Conservation (phyloP, 2,797 vertebrate species). For the Acanthornis magna region DNA sequence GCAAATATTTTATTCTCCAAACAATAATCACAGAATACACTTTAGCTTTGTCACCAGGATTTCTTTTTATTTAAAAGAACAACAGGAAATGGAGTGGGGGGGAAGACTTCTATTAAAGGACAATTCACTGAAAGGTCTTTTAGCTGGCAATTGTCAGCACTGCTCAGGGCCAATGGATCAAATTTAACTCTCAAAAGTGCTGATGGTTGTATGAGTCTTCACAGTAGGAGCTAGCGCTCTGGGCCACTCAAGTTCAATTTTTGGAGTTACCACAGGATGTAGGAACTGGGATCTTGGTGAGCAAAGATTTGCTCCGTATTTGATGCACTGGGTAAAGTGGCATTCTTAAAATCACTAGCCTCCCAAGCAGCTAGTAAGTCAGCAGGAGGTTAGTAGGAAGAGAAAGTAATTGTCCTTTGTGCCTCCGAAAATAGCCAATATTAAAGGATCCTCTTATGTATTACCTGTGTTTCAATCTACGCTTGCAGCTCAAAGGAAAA, state of each 20-base stretch:
- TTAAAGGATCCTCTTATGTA: conserved; percentile 60
- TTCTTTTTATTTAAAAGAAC: conserved; percentile 76
- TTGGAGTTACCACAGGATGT: conserved; percentile 59
- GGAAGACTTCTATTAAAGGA: conserved; percentile 66
- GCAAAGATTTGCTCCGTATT: conserved; percentile 69
- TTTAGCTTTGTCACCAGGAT: conserved; percentile 64
- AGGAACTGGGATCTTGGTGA: conserved; percentile 64
- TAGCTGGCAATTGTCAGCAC: conserved; percentile 74
- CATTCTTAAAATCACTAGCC: conserved; percentile 63
- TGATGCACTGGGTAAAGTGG: conserved; percentile 72
- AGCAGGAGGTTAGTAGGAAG: conserved; percentile 60
- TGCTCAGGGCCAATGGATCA: conserved; percentile 72
- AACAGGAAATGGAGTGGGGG: conserved; percentile 23
- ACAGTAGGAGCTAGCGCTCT: conserved; percentile 60
- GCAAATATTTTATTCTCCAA: conserved; percentile 35
- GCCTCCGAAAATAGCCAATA: conserved; percentile 68
- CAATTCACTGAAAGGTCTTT: conserved; percentile 75
- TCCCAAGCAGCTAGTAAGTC: conserved; percentile 66
- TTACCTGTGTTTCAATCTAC: conserved; percentile 27
- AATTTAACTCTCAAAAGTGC: conserved; percentile 74
- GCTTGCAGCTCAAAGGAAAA: conserved; percentile 24
- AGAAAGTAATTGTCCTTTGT: conserved; percentile 63
- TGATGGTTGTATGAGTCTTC: conserved; percentile 72
- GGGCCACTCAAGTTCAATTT: conserved; percentile 75
- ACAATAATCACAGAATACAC: conserved; percentile 69